phyloP scores from a whole-genome alignment of 2,888 invertebrate genomes.

The Tipula unca region DNA sequence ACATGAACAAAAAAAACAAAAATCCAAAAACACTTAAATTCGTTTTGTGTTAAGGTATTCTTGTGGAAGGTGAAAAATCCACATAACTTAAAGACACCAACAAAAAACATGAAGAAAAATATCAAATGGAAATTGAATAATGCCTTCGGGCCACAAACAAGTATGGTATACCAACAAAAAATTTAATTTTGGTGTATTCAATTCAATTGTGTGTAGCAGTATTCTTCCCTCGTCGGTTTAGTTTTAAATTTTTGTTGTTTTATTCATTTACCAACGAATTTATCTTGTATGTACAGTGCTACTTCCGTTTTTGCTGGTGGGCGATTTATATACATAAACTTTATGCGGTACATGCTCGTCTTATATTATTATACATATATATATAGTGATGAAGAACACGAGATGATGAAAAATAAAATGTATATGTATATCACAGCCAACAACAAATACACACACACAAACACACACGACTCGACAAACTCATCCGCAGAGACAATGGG shows the following conservation, averaged over 20 bases:
- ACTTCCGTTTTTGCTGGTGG: conserved; percentile 8
- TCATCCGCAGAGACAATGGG: not conserved
- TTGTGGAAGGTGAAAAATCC: not conserved
- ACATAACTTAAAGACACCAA: not conserved
- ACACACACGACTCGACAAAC: not conserved
- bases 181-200: not conserved
- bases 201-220: not conserved
- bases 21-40: not conserved
- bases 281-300: not conserved
- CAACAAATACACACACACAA: not conserved
- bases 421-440: not conserved
- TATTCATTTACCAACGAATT: not conserved
- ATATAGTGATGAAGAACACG: not conserved
- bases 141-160: not conserved
- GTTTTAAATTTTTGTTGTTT: too few relatives aligned
- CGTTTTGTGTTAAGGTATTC: not conserved
- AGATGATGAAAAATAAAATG: not conserved
- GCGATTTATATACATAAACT: not conserved
- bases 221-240: not conserved
- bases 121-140: not conserved
- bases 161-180: not conserved
- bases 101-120: too few relatives aligned
- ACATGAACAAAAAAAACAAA: not conserved
- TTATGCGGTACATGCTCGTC: not conserved
- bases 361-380: not conserved